Evolutionary conservation across 2,113 vertebrate species (phyloP).

Genomic region (Catharus minimus): DNA sequence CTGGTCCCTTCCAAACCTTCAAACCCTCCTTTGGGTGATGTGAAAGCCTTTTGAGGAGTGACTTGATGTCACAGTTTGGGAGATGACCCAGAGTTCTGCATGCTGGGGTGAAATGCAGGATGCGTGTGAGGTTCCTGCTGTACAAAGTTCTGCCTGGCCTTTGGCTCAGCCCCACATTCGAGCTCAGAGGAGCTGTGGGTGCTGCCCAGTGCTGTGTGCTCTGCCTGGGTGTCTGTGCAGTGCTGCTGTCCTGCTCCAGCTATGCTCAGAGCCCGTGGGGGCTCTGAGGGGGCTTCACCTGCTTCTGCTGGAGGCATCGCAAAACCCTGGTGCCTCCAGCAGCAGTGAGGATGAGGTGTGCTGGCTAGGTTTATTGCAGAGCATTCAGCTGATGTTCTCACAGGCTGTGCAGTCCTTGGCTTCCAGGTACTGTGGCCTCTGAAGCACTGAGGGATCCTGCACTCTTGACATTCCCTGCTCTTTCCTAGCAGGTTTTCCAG

Average conservation of each 20-base stretch:
- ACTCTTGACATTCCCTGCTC: not conserved
- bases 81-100: not conserved
- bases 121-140: not conserved
- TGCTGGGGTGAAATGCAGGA: not conserved
- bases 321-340: not conserved
- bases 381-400: accelerated
- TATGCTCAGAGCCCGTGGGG: not conserved
- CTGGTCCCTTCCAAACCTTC: not conserved
- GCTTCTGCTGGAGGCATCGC: not conserved
- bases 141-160: not conserved
- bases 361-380: not conserved
- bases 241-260: not conserved
- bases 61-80: accelerated
- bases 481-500: not conserved
- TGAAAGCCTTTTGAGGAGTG: not conserved
- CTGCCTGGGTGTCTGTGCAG: not conserved
- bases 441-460: not conserved
- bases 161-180: not conserved
- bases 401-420: not conserved
- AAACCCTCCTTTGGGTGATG: not conserved
- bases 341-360: not conserved
- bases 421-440: not conserved
- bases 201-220: accelerated
- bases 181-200: not conserved
- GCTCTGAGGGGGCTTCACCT: not conserved